Conservation (phyloP, 2,113 vertebrate genomes). For the Pseudorasbora parva region DNA sequence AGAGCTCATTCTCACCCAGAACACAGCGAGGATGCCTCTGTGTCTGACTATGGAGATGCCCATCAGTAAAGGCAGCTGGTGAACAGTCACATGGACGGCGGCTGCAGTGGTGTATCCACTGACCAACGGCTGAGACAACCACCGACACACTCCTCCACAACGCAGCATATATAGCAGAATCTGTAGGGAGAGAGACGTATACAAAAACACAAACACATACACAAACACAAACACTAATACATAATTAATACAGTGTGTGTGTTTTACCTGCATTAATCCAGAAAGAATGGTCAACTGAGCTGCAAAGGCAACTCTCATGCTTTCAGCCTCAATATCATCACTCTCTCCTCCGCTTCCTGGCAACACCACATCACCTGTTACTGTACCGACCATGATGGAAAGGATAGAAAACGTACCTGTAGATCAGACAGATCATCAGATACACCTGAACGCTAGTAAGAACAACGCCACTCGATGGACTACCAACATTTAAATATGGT, state of each 20-base stretch:
- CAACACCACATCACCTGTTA: conserved; percentile 63
- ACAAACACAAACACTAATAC: not conserved
- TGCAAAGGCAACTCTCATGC: conserved; percentile 61
- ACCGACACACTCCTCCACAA: conserved; percentile 85
- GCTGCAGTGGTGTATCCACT: conserved; percentile 86
- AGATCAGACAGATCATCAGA: conserved; percentile 24
- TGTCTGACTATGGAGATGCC: conserved; percentile 80
- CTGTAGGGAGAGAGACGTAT: conserved; percentile 48
- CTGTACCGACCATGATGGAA: conserved; percentile 65
- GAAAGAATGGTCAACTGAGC: conserved; percentile 66
- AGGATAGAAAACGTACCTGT: conserved; percentile 67
- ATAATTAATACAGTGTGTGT: not conserved
- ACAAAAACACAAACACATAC: not conserved
- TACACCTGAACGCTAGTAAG: not conserved
- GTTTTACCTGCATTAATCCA: conserved; percentile 68
- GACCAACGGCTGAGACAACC: conserved; percentile 84
- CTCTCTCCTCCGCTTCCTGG: conserved; percentile 51
- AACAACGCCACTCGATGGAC: not conserved
- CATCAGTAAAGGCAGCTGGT: conserved; percentile 85
- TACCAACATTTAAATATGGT: not conserved
- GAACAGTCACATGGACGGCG: conserved; percentile 80
- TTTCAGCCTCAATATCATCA: conserved; percentile 54
- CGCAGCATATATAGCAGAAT: conserved; percentile 80
- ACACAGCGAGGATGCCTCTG: conserved; percentile 79
- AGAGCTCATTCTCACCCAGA: conserved; percentile 78